Percentiles rank a stretch among this genome's conserved stretches.
Evolutionary conservation across 2,888 invertebrate species (phyloP).

Genomic region (Neoscelio sp.): DNA sequence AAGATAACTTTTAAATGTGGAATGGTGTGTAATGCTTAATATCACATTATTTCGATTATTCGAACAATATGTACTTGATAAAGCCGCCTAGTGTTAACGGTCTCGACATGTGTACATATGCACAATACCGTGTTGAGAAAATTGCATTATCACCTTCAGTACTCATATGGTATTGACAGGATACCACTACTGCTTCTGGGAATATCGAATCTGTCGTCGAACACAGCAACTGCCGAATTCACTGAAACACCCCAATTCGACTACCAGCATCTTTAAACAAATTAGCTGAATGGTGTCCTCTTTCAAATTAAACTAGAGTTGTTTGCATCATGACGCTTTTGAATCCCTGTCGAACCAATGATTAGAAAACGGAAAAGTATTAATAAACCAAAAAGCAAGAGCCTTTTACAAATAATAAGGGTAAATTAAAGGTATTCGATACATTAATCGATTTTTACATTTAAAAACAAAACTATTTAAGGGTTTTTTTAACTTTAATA

Average conservation of each 20-base stretch:
- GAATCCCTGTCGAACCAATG: not conserved
- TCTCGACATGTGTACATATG: no score
- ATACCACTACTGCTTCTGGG: constrained; percentile 14
- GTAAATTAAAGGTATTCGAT: no score
- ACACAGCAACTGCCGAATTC: constrained; percentile 27
- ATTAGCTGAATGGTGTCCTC: constrained; percentile 9
- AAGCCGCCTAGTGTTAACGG: no score
- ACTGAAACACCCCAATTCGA: constrained; percentile 9
- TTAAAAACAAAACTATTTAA: no score
- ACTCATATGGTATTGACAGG: constrained; percentile 30
- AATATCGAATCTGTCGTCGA: constrained; percentile 4
- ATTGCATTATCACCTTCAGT: constrained; percentile 36
- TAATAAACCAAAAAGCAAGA: no score
- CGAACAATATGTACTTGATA: no score
- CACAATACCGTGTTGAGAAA: constrained; percentile 17
- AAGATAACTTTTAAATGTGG: no score
- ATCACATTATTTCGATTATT: no score
- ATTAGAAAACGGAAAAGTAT: not conserved
- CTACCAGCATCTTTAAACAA: constrained; percentile 25
- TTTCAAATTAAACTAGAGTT: constrained; percentile 2
- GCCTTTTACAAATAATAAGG: no score
- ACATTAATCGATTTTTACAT: no score
- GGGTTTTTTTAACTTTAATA: no score
- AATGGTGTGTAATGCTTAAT: no score
- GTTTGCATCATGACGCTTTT: not conserved